These are phyloP conservation scores for Pollicipes pollicipes DNA, from an alignment of 1,140 invertebrate genomes.

Conservation along the genomic window DNA sequence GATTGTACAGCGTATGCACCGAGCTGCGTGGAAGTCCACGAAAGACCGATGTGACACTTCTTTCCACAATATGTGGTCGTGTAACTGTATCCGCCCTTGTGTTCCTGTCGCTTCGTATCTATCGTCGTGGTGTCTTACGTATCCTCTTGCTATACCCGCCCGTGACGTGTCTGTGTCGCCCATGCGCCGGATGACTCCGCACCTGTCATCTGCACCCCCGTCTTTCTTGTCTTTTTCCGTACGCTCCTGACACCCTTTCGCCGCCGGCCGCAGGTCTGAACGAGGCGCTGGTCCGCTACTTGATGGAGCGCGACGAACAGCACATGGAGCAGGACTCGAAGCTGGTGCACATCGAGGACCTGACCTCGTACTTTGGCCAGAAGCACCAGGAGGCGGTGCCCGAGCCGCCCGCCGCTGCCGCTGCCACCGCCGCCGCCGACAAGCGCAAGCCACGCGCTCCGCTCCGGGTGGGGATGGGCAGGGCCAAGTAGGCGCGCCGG, in stretches of 20 bases:
- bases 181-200: no score
- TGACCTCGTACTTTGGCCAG: constrained; percentile 39
- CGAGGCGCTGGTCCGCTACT: constrained; percentile 63
- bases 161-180: no score
- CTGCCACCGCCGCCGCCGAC: no score
- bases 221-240: no score
- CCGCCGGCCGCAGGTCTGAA: constrained; percentile 54
- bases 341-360: constrained; percentile 89
- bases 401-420: no score
- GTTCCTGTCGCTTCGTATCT: no score
- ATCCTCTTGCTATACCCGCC: no score
- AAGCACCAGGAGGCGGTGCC: neutral
- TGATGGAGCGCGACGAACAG: constrained; percentile 76
- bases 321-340: constrained; percentile 96
- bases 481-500: neutral
- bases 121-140: no score
- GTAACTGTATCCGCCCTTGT: no score
- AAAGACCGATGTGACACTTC: constrained; percentile 2
- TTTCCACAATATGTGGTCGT: no score
- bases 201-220: no score
- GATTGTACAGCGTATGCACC: constrained; percentile 20
- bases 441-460: constrained; percentile 1
- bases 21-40: neutral
- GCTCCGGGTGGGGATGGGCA: neutral
- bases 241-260: no score